Conservation (phyloP, 2,797 vertebrate genomes). For the Euthynnus affinis region DNA sequence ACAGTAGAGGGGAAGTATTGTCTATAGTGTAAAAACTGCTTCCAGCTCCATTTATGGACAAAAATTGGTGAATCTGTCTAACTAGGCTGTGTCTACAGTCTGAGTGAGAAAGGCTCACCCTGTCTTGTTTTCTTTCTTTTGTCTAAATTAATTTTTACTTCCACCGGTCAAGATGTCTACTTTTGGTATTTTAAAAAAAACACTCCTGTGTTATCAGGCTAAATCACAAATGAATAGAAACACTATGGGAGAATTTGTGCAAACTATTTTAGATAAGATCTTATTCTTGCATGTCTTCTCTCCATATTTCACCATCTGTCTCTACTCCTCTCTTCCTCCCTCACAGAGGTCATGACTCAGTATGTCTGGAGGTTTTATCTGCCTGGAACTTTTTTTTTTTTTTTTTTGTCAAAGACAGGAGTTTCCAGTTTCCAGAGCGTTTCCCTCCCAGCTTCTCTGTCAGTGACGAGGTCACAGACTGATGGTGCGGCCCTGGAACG, state of each 20-base stretch:
- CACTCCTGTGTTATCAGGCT: neutral
- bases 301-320: constrained; percentile 37
- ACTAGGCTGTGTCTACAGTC: neutral
- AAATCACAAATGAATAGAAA: constrained; percentile 2
- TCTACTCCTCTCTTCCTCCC: constrained; percentile 7
- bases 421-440: constrained; percentile 26
- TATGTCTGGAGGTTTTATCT: constrained; percentile 14
- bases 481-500: neutral
- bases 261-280: constrained; percentile 14
- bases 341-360: constrained; percentile 27
- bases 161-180: neutral
- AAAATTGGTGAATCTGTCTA: neutral
- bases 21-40: neutral
- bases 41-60: neutral
- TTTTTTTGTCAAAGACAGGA: neutral
- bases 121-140: neutral
- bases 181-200: neutral
- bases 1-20: neutral
- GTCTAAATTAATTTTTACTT: constrained; percentile 6
- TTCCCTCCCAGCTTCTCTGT: constrained; percentile 13
- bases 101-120: neutral
- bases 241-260: neutral
- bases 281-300: constrained; percentile 16
- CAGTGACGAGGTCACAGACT: neutral
- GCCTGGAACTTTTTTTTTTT: neutral